Evolutionary conservation across 2,888 invertebrate genomes (phyloP).

Genomic region (Keiferia lycopersicella): DNA sequence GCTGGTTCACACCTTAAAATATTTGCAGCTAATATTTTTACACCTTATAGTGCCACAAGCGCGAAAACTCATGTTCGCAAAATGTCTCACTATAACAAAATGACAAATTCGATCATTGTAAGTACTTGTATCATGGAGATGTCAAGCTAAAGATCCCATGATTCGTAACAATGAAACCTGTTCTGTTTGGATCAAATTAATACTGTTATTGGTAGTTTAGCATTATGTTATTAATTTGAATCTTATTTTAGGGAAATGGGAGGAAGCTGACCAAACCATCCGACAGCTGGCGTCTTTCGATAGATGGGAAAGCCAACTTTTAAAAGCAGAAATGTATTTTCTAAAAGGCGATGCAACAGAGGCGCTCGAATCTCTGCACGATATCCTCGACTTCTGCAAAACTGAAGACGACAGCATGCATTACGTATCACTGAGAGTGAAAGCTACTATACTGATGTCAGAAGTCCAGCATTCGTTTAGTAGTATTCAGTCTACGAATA

Average conservation of each 20-base stretch:
- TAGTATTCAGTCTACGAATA: slow-evolving; percentile 76
- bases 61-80: no score
- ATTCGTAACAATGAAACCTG: no score
- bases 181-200: no score
- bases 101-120: no score
- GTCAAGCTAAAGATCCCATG: no score
- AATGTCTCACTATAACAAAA: no score
- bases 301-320: slow-evolving; percentile 83
- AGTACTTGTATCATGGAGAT: no score
- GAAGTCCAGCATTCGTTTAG: slow-evolving; percentile 83
- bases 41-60: no score
- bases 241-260: slow-evolving; percentile 81
- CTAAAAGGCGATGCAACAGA: slow-evolving; percentile 75
- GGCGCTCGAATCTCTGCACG: slow-evolving; percentile 72
- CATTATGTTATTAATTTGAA: no score
- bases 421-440: slow-evolving; percentile 79
- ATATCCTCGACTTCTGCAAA: slow-evolving; percentile 77
- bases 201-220: no score
- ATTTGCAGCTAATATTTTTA: no score
- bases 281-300: slow-evolving; percentile 85
- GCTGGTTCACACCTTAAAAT: no score
- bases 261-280: slow-evolving; percentile 85
- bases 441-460: slow-evolving; percentile 86
- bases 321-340: slow-evolving; percentile 79
- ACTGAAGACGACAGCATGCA: slow-evolving; percentile 77